Evolutionary conservation across 2,797 vertebrate species (phyloP).

Genomic region (Macroramphosus scolopax): DNA sequence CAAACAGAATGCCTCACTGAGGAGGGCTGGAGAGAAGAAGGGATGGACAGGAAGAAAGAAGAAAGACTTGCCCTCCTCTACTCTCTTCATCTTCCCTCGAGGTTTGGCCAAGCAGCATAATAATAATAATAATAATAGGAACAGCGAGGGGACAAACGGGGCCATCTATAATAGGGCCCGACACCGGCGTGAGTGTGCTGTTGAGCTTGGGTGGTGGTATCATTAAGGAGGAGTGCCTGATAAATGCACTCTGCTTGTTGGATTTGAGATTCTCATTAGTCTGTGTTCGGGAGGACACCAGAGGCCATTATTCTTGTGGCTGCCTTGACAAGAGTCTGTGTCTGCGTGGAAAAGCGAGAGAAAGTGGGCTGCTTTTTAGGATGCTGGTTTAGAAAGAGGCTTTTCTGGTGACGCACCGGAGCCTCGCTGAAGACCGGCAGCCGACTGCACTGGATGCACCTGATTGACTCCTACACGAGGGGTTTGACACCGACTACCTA

Average conservation of each 20-base stretch:
- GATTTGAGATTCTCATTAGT: constrained; percentile 83
- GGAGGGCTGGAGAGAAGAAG: too few species aligned
- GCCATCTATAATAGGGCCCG: constrained; percentile 47
- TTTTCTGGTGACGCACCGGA: too few species aligned
- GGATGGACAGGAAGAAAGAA: too few species aligned
- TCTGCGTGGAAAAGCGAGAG: constrained; percentile 29
- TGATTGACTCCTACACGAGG: too few species aligned
- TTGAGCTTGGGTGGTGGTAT: constrained; percentile 58
- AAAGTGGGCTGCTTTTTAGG: constrained; percentile 10
- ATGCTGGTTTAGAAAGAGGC: constrained; percentile 6
- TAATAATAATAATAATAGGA: constrained; percentile 41
- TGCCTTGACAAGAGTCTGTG: constrained; percentile 58
- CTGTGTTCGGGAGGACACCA: constrained; percentile 71
- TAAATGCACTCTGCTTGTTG: constrained; percentile 78
- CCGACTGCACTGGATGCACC: too few species aligned
- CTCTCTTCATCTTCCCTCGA: constrained; percentile 15
- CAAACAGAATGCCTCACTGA: constrained; percentile 34
- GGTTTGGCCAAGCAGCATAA: constrained; percentile 37
- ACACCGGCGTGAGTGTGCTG: constrained; percentile 37
- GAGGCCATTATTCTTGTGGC: constrained; percentile 73
- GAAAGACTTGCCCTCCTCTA: too few species aligned
- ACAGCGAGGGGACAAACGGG: constrained; percentile 35
- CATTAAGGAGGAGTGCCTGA: constrained; percentile 74
- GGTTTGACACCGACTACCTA: too few species aligned
- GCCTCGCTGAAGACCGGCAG: too few species aligned